Conservation (phyloP, 2,797 vertebrate genomes). For the Microctenopoma stevenorrisi region DNA sequence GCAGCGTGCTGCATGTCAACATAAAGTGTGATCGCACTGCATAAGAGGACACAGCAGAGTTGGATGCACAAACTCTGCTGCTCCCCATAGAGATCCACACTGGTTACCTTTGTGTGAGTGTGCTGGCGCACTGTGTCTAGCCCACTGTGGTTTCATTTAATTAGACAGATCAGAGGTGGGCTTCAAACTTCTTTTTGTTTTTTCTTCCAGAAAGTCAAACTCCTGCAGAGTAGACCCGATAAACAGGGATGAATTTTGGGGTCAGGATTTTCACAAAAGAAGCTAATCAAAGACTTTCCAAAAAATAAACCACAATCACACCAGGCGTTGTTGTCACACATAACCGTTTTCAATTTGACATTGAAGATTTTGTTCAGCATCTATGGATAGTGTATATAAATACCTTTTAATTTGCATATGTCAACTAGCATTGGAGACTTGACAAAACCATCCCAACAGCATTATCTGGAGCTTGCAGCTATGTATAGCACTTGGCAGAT, state of each 20-base stretch:
- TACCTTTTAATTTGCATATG: neutral
- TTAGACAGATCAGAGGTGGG: conserved; percentile 81
- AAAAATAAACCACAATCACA: neutral
- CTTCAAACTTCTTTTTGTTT: conserved; percentile 66
- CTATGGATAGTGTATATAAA: neutral
- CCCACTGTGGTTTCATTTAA: conserved; percentile 84
- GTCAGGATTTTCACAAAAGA: conserved; percentile 62
- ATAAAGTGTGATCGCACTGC: conserved; percentile 68
- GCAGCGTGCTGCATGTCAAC: conserved; percentile 72
- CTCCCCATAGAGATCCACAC: conserved; percentile 60
- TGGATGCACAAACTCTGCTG: conserved; percentile 55
- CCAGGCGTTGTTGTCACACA: conserved; percentile 32
- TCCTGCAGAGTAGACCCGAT: conserved; percentile 71
- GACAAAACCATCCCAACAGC: neutral
- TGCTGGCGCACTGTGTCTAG: conserved; percentile 39
- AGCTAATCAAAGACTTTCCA: conserved; percentile 52
- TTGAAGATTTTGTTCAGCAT: conserved; percentile 10
- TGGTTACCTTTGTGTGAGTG: conserved; percentile 46
- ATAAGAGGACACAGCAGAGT: conserved; percentile 69
- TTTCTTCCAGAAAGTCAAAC: conserved; percentile 65
- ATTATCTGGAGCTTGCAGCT: neutral
- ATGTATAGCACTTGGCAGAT: neutral
- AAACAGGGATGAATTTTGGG: conserved; percentile 63
- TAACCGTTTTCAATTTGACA: conserved; percentile 37
- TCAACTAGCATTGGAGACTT: neutral